A percentile compares a stretch with the other conserved stretches of the same genome.
Evolutionary conservation across 2,797 vertebrate genomes (phyloP).

Genomic region (Chelon labrosus): DNA sequence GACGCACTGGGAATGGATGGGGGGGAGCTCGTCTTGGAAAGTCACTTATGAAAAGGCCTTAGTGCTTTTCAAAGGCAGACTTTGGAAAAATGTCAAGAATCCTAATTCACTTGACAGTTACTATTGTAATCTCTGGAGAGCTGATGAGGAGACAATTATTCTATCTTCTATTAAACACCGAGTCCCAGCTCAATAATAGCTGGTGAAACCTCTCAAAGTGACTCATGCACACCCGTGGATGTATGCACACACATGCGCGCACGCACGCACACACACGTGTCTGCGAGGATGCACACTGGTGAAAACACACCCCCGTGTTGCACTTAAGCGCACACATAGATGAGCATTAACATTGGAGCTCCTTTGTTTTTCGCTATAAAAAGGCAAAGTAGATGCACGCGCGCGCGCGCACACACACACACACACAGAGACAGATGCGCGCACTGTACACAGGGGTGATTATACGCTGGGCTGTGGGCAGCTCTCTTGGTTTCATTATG

Average conservation of each 20-base stretch:
- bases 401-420: conserved; percentile 26
- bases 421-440: conserved; percentile 12
- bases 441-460: conserved; percentile 50
- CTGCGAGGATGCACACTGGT: conserved; percentile 8
- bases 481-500: conserved; percentile 69
- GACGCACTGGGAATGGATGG: conserved; percentile 50
- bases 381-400: conserved; percentile 39
- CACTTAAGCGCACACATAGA: conserved; percentile 35
- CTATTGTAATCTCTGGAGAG: conserved; percentile 71
- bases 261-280: not conserved
- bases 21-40: conserved; percentile 53
- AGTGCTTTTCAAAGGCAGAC: conserved; percentile 44
- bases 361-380: conserved; percentile 60
- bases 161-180: conserved; percentile 67
- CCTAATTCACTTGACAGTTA: conserved; percentile 67
- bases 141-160: conserved; percentile 75
- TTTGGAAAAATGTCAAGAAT: conserved; percentile 62
- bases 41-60: conserved; percentile 60
- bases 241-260: not conserved
- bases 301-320: conserved; percentile 50
- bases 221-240: conserved; percentile 58
- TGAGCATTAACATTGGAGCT: conserved; percentile 45
- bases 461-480: conserved; percentile 65
- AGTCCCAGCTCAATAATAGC: conserved; percentile 68
- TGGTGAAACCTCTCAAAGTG: conserved; percentile 70